phyloP scores from a whole-genome alignment of 2,113 vertebrate species.

The Grammomys surdaster region DNA sequence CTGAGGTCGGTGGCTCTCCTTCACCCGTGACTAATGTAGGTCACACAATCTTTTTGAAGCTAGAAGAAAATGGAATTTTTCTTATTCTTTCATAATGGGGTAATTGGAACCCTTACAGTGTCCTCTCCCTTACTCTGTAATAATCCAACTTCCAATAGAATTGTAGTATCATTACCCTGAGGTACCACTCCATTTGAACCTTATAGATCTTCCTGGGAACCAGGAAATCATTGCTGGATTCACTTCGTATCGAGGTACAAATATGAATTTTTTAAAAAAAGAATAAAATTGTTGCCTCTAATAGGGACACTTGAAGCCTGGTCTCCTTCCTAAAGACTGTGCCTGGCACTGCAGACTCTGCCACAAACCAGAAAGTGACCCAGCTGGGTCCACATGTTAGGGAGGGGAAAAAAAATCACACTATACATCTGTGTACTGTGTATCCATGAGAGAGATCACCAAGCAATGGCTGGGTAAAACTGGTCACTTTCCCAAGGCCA shows the following conservation, averaged over 20 bases:
- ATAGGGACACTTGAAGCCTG: not conserved
- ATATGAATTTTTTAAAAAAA: not conserved
- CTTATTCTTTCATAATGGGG: constrained; percentile 23
- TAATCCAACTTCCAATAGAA: not conserved
- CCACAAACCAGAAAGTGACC: not conserved
- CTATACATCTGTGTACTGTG: not conserved
- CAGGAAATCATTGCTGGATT: constrained; percentile 23
- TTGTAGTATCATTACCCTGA: not conserved
- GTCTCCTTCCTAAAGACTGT: not conserved
- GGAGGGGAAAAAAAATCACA: not conserved
- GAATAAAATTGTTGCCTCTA: accelerated
- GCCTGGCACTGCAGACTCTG: not conserved
- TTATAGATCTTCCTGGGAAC: not conserved
- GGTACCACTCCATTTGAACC: constrained; percentile 10
- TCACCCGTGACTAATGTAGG: not conserved
- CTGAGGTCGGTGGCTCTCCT: not conserved
- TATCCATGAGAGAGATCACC: not conserved
- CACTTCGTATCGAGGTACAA: not conserved
- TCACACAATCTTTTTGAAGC: constrained; percentile 21
- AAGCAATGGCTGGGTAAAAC: not conserved
- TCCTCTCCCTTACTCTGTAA: constrained; percentile 38
- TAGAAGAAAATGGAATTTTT: constrained; percentile 51
- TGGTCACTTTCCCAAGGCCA: not conserved
- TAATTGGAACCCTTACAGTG: not conserved
- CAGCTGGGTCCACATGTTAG: not conserved